These are phyloP conservation scores for Meda fulgida DNA, from an alignment of 2,797 vertebrate species.

Conservation along the genomic window DNA sequence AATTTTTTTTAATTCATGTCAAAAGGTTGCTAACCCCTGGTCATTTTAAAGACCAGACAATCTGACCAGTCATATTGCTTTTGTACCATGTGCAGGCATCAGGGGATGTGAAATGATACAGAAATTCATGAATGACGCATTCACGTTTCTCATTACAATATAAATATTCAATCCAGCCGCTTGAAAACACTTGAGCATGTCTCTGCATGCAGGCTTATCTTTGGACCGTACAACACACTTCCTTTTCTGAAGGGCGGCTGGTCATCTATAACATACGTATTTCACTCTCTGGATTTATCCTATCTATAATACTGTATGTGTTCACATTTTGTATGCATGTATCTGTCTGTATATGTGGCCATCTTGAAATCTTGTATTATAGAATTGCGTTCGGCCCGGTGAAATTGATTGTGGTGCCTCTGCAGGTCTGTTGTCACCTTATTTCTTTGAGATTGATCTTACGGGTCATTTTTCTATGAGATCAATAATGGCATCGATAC, in stretches of 20 bases:
- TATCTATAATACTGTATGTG: background rate
- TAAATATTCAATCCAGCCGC: background rate
- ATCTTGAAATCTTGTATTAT: background rate
- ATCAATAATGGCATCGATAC: constrained; percentile 45
- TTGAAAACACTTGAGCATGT: constrained; percentile 19
- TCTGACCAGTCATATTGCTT: background rate
- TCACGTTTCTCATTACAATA: background rate
- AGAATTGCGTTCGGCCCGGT: background rate
- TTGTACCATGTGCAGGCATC: background rate
- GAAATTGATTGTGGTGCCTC: background rate
- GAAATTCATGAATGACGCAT: background rate
- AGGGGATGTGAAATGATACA: background rate
- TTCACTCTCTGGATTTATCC: background rate
- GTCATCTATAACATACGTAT: background rate
- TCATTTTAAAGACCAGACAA: background rate
- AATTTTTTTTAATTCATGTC: background rate
- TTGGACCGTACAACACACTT: background rate
- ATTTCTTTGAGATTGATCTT: constrained; percentile 44
- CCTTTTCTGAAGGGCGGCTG: background rate
- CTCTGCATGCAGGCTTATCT: constrained; percentile 9
- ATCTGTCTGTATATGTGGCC: constrained; percentile 12
- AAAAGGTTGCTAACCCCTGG: background rate
- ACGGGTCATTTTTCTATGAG: constrained; percentile 29
- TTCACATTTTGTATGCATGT: constrained; percentile 19
- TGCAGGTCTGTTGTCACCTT: constrained; percentile 36